A percentile compares a stretch with the other conserved stretches of the same genome.
Evolutionary conservation across 2,888 invertebrate genomes (phyloP).

Genomic region (Apotomis capreana): DNA sequence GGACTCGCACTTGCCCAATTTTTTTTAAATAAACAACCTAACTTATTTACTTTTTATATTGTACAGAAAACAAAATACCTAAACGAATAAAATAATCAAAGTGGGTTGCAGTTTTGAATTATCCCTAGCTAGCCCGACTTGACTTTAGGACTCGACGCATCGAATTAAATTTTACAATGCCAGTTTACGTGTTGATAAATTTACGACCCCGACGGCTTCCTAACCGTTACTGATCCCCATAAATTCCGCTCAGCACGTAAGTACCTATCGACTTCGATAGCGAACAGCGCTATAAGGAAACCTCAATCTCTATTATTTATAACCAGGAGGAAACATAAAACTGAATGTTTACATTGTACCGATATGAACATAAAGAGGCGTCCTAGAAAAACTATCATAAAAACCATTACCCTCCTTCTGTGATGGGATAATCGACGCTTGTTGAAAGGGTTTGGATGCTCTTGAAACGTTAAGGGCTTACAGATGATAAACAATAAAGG

Average conservation of each 20-base stretch:
- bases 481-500: not conserved
- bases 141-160: not conserved
- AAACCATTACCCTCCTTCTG: slow-evolving; percentile 43
- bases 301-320: slow-evolving; percentile 48
- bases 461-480: slow-evolving; percentile 12
- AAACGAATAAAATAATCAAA: too few relatives aligned
- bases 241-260: slow-evolving; percentile 26
- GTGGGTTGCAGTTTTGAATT: not conserved
- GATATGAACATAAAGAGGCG: slow-evolving; percentile 45
- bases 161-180: slow-evolving; percentile 1
- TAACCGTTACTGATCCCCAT: slow-evolving; percentile 20
- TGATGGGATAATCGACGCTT: slow-evolving; percentile 33
- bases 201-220: slow-evolving; percentile 22
- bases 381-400: slow-evolving; percentile 52
- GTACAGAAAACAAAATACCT: too few relatives aligned
- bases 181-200: slow-evolving; percentile 7
- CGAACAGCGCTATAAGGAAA: slow-evolving; percentile 43
- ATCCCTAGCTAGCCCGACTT: not conserved
- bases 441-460: slow-evolving; percentile 10
- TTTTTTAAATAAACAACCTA: too few relatives aligned
- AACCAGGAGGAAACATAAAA: slow-evolving; percentile 47
- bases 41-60: too few relatives aligned
- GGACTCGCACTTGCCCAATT: too few relatives aligned
- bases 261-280: slow-evolving; percentile 44
- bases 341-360: slow-evolving; percentile 43